Conservation (phyloP, 2,888 invertebrate species). For the Pristionchus maxplancki region DNA sequence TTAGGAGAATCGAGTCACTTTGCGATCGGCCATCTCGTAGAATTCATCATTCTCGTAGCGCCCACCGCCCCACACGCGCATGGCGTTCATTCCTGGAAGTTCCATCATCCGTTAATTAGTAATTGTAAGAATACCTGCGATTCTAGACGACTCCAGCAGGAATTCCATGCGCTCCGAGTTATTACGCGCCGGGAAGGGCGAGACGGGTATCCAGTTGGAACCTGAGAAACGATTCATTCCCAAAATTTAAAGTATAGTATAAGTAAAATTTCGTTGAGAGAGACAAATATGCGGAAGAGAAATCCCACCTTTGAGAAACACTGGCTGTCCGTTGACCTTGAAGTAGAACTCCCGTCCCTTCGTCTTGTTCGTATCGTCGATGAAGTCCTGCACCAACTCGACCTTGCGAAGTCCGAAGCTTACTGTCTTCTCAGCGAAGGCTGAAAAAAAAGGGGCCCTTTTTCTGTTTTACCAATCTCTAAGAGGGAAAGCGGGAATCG, state of each 20-base stretch:
- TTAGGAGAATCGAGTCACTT: background rate
- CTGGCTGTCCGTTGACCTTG: constrained; percentile 87
- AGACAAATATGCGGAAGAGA: background rate
- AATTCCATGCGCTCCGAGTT: constrained; percentile 59
- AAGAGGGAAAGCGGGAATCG: no score
- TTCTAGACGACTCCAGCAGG: constrained; percentile 60
- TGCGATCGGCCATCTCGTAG: constrained; percentile 88
- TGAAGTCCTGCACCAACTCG: constrained; percentile 83
- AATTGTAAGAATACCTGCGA: no score
- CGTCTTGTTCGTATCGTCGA: constrained; percentile 58
- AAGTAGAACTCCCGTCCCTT: constrained; percentile 87
- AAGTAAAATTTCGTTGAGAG: background rate
- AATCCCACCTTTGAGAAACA: constrained; percentile 87
- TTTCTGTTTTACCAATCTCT: no score
- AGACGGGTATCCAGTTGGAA: constrained; percentile 74
- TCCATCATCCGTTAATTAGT: background rate
- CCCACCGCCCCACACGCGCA: constrained; percentile 98
- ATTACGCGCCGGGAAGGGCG: constrained; percentile 65
- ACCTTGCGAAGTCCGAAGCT: constrained; percentile 90
- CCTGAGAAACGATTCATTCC: constrained; percentile 53
- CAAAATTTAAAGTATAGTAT: no score
- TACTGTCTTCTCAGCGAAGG: background rate
- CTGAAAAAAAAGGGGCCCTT: background rate
- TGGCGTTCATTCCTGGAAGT: constrained; percentile 86
- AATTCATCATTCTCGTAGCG: constrained; percentile 92